These are phyloP conservation scores for Ophion costatus DNA, from an alignment of 2,888 invertebrate species.

Conservation along the genomic window DNA sequence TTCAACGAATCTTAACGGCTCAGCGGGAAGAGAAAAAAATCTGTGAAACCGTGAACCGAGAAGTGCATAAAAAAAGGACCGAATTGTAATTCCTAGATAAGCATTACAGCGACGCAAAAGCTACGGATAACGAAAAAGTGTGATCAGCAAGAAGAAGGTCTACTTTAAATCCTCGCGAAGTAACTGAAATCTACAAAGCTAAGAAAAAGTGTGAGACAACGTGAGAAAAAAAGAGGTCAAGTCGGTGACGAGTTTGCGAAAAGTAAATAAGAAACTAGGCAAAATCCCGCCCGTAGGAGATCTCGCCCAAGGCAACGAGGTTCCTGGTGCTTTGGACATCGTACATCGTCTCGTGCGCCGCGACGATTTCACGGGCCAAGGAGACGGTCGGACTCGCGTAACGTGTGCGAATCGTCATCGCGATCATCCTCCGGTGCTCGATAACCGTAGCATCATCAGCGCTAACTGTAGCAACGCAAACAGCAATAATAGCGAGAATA, in stretches of 20 bases:
- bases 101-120: neutral
- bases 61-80: neutral
- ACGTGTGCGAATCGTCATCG: constrained; percentile 12
- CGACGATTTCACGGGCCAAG: constrained; percentile 29
- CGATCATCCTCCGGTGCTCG: neutral
- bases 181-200: neutral
- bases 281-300: constrained; percentile 79
- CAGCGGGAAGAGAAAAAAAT: neutral
- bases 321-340: constrained; percentile 65
- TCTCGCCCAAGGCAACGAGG: constrained; percentile 72
- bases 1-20: neutral
- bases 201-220: constrained; percentile 3
- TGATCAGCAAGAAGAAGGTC: constrained; percentile 2
- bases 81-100: neutral
- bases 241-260: constrained; percentile 10
- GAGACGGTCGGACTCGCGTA: constrained; percentile 11
- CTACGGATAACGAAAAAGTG: neutral
- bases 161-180: neutral
- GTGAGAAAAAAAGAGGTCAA: constrained; percentile 7
- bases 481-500: constrained; percentile 47
- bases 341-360: constrained; percentile 41
- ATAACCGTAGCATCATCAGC: constrained; percentile 55
- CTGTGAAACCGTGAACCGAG: neutral
- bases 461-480: constrained; percentile 30
- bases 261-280: constrained; percentile 66